These are phyloP conservation scores for Sardina pilchardus DNA, from an alignment of 2,113 vertebrate genomes.

Conservation along the genomic window DNA sequence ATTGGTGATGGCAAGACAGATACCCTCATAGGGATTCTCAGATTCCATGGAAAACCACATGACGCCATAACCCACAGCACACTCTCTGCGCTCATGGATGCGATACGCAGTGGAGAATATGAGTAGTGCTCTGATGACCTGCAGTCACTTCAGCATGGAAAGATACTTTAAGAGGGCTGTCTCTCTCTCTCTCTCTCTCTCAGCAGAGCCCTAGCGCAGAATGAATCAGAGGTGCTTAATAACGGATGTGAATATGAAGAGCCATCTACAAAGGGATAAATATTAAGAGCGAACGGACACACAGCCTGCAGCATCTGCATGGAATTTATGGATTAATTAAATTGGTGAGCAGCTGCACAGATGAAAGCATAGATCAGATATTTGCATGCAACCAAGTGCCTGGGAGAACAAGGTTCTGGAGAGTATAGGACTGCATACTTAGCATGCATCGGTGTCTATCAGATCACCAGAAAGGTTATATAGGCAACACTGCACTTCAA, in stretches of 20 bases:
- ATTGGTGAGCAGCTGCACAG: background rate
- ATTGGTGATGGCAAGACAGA: background rate
- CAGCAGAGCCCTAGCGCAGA: background rate
- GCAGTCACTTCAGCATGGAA: background rate
- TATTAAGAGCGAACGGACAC: background rate
- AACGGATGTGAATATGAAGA: background rate
- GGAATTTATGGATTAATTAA: slow-evolving; percentile 9
- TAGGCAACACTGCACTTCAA: background rate
- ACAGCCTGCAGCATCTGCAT: slow-evolving; percentile 2
- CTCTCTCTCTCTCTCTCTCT: background rate
- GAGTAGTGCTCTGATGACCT: background rate
- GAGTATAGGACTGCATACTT: background rate
- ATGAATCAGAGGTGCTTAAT: background rate
- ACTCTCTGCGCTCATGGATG: background rate
- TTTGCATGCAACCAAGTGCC: background rate
- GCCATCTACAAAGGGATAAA: slow-evolving; percentile 1
- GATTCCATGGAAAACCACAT: background rate
- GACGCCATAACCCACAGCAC: background rate
- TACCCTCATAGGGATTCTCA: background rate
- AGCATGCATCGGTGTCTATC: background rate
- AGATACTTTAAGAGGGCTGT: background rate
- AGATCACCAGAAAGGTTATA: background rate
- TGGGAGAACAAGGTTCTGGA: background rate
- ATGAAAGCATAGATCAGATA: slow-evolving; percentile 13
- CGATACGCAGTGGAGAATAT: background rate